These are phyloP conservation scores for Phocides pigmalion DNA, from an alignment of 1,140 invertebrate genomes.

Conservation along the genomic window DNA sequence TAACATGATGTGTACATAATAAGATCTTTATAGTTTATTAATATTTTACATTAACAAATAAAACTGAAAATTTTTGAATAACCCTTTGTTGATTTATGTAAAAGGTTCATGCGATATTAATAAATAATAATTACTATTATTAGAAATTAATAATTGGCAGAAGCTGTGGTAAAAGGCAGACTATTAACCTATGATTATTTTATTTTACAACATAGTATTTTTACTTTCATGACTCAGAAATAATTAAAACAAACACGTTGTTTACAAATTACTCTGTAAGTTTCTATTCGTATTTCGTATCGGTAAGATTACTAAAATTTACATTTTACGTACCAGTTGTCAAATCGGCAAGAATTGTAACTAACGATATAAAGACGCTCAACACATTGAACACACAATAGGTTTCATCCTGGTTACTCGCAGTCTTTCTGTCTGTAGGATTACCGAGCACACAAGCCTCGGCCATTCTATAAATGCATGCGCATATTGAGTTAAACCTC, in stretches of 20 bases:
- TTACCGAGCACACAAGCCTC: conserved; percentile 71
- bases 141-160: too few species aligned
- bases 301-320: not conserved
- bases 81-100: too few species aligned
- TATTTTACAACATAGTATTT: too few species aligned
- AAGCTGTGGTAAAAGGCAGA: too few species aligned
- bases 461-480: conserved; percentile 63
- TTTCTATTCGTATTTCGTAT: not conserved
- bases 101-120: too few species aligned
- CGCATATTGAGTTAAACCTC: conserved; percentile 32
- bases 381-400: conserved; percentile 76
- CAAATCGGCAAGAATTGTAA: conserved; percentile 75
- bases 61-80: too few species aligned
- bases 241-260: not conserved
- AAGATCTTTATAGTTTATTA: too few species aligned
- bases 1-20: too few species aligned
- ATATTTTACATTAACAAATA: too few species aligned
- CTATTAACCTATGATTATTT: too few species aligned
- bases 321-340: conserved; percentile 64
- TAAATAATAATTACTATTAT: too few species aligned
- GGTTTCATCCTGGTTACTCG: conserved; percentile 67
- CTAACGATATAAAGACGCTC: conserved; percentile 77
- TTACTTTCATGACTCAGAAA: too few species aligned
- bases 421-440: conserved; percentile 57
- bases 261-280: not conserved